Evolutionary conservation across 2,797 vertebrate genomes (phyloP).

Genomic region (Cercopithecus diana): DNA sequence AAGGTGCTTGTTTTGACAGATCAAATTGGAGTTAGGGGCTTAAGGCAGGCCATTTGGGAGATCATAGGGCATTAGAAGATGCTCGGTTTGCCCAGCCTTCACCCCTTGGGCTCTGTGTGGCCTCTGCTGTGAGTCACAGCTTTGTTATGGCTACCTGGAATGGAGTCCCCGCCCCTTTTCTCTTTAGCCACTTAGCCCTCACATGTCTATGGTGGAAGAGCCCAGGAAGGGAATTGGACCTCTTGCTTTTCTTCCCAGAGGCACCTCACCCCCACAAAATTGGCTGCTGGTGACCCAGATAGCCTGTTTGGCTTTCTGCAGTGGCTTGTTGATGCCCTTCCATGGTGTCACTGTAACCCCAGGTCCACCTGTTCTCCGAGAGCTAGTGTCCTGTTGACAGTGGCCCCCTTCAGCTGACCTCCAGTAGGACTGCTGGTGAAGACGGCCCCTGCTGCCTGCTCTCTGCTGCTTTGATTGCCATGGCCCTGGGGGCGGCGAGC

Average conservation of each 20-base stretch:
- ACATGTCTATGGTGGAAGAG: background rate
- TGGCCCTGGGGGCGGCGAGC: background rate
- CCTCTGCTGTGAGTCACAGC: background rate
- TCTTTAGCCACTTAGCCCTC: background rate
- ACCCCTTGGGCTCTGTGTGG: background rate
- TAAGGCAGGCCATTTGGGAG: background rate
- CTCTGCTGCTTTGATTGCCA: background rate
- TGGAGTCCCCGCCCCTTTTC: background rate
- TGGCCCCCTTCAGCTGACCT: background rate
- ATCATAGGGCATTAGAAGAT: background rate
- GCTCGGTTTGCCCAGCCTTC: background rate
- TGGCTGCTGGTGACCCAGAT: background rate
- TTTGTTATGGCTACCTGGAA: background rate
- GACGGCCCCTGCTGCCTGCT: background rate
- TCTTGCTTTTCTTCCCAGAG: background rate
- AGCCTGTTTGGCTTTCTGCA: background rate
- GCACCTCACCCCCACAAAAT: background rate
- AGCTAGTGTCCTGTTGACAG: background rate
- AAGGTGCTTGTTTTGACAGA: slow-evolving; percentile 14
- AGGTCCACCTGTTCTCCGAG: background rate
- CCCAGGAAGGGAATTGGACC: background rate
- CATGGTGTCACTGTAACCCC: background rate
- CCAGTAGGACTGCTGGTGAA: background rate
- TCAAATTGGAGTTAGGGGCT: background rate
- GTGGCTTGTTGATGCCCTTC: background rate